A percentile compares a stretch with the other conserved stretches of the same genome.
Conservation (phyloP, 2,888 invertebrate genomes). For the Cerceris rybyensis region DNA sequence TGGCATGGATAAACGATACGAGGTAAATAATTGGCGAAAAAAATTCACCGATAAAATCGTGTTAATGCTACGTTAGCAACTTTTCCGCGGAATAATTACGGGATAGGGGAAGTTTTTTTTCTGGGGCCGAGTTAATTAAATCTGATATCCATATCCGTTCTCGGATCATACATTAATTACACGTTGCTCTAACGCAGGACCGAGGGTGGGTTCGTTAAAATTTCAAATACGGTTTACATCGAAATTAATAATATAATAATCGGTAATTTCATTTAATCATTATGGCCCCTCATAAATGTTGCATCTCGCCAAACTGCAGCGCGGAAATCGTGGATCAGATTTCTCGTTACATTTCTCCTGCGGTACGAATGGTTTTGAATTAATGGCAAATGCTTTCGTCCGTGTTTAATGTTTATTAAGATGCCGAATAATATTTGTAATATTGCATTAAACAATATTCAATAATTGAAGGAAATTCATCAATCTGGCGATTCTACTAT, state of each 20-base stretch:
- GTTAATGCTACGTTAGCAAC: not conserved
- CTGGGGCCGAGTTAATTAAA: not conserved
- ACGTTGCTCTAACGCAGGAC: not conserved
- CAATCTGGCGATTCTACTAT: no score
- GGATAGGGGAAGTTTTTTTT: not conserved
- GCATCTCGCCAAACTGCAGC: not conserved
- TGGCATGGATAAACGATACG: no score
- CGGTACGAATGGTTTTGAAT: not conserved
- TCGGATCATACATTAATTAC: not conserved
- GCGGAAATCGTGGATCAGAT: not conserved
- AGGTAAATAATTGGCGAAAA: no score
- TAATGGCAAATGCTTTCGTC: not conserved
- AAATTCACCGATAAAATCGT: no score
- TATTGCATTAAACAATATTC: no score
- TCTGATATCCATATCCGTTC: slow-evolving; percentile 2
- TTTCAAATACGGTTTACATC: not conserved
- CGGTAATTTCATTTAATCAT: not conserved
- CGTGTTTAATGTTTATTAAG: no score
- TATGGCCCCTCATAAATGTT: not conserved
- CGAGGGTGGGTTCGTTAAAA: not conserved
- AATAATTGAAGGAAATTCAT: no score
- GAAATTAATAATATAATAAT: not conserved
- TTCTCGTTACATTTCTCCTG: not conserved
- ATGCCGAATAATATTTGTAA: no score
- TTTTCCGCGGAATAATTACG: not conserved